Percentiles rank a stretch among this genome's conserved stretches.
Conservation (phyloP, 2,888 invertebrate genomes). For the Neelides folsomi region DNA sequence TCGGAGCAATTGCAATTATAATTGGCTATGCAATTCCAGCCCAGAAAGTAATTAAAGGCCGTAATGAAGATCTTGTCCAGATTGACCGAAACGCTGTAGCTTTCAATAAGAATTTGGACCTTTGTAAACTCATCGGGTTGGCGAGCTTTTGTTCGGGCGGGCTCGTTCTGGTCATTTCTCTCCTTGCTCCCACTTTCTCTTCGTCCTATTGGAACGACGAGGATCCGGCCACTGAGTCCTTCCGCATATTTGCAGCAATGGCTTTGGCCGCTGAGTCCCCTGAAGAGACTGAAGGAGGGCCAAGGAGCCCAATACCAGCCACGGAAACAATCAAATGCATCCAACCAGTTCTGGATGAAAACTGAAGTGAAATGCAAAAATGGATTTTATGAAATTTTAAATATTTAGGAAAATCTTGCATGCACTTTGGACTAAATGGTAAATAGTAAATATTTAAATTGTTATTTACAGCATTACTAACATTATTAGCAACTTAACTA, state of each 20-base stretch:
- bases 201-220: constrained; percentile 37
- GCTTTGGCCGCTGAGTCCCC: constrained; percentile 6
- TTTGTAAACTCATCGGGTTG: constrained; percentile 41
- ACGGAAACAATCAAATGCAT: constrained; percentile 33
- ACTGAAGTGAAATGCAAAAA: background rate
- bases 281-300: constrained; percentile 13
- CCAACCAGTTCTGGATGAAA: constrained; percentile 36
- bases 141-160: constrained; percentile 42
- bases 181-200: constrained; percentile 41
- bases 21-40: constrained; percentile 42
- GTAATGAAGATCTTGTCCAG: constrained; percentile 36
- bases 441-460: too few species aligned
- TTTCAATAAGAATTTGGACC: constrained; percentile 41
- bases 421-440: too few species aligned
- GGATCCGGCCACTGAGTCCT: constrained; percentile 33
- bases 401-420: too few species aligned
- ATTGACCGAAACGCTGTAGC: constrained; percentile 38
- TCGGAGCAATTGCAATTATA: constrained; percentile 41
- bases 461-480: too few species aligned
- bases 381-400: too few species aligned
- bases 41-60: constrained; percentile 36
- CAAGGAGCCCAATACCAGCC: constrained; percentile 31
- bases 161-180: constrained; percentile 39
- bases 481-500: too few species aligned
- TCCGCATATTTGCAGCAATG: constrained; percentile 17